Base-by-base conservation (phyloP, 53 echinoderm and acorn worm species). In the Mesocentrotus franciscanus region DNA sequence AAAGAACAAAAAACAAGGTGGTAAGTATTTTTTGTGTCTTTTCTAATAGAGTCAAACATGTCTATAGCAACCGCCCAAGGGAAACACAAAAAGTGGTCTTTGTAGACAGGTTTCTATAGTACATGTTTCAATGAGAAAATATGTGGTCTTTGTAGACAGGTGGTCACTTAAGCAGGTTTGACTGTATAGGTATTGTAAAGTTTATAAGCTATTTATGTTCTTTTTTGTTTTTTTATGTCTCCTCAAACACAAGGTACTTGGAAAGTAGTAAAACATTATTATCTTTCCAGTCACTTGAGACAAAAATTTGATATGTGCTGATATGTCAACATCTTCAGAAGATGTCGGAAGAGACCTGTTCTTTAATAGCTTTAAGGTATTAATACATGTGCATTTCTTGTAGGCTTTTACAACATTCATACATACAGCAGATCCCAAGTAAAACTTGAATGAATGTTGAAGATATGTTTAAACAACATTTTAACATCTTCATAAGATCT, bases 1-100 rank as follows among this genome's bases (percentile, higher is more conserved):
- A 56, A 94, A 94, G 94, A 79, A 81, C 36, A 81, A 81, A 42
- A 81, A 79, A 32, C 79, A 94, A 55, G 71, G 71, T 42, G 92
- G 92, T 92, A 29, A 92, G 92, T 92, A 91, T 35, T 18, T 91
- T 27, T 57, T 49, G 0, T 49, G 49, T 49, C 4, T n/a, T n/a
- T n/a, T n/a, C n/a, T n/a, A n/a, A n/a, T n/a, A n/a, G n/a, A n/a
- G n/a, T n/a, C n/a, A n/a, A n/a, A n/a, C n/a, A n/a, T n/a, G n/a
- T n/a, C n/a, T n/a, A n/a, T n/a, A n/a, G n/a, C n/a, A n/a, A n/a
- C n/a, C n/a, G n/a, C n/a, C n/a, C n/a, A n/a, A n/a, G n/a, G n/a
- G n/a, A n/a, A n/a, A n/a, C n/a, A n/a, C n/a, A n/a, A n/a, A n/a
- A n/a, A n/a, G n/a, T n/a, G n/a, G n/a, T n/a, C n/a, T n/a, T n/a